Evolutionary conservation across 2,113 vertebrate genomes (phyloP).

Genomic region (Riparia riparia): DNA sequence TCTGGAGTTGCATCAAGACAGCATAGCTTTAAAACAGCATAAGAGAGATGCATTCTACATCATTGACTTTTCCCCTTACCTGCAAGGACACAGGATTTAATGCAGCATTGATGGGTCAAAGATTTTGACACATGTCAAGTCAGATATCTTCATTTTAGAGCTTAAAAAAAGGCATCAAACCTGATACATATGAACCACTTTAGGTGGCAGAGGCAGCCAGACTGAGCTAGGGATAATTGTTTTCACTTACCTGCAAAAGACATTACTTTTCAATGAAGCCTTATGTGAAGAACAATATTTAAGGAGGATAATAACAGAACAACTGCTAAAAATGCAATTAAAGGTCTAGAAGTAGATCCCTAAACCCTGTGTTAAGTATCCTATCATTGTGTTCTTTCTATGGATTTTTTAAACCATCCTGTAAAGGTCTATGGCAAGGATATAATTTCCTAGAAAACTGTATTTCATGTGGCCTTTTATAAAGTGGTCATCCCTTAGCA

Average conservation of each 20-base stretch:
- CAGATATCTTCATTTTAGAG: conserved; percentile 12
- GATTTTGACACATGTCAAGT: conserved; percentile 47
- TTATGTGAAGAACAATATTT: background rate
- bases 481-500: background rate
- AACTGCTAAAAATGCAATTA: background rate
- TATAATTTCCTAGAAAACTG: background rate
- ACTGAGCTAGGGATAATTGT: background rate
- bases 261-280: background rate
- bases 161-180: background rate
- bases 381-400: background rate
- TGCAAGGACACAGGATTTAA: conserved; percentile 47
- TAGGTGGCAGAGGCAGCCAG: background rate
- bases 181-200: background rate
- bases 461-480: background rate
- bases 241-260: background rate
- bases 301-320: background rate
- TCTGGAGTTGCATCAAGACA: background rate
- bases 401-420: background rate
- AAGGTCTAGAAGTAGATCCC: background rate
- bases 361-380: background rate
- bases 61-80: conserved; percentile 35
- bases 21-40: background rate
- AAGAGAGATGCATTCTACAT: conserved; percentile 12
- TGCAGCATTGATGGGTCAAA: conserved; percentile 22
- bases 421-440: background rate